Evolutionary conservation across 1,140 invertebrate species (phyloP).

Genomic region (Leptinotarsa undecemlineata): DNA sequence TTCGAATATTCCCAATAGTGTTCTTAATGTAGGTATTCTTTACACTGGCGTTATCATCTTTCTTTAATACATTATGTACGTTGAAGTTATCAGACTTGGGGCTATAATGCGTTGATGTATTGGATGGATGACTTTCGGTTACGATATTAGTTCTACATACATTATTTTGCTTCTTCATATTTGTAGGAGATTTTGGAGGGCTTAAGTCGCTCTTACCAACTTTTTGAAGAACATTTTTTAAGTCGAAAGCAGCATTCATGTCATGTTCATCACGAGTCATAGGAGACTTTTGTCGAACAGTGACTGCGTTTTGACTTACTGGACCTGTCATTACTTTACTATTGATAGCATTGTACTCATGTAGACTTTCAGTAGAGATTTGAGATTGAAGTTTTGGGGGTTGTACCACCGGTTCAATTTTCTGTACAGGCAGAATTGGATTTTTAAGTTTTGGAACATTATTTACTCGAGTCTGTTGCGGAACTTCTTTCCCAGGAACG

Average conservation of each 20-base stretch:
- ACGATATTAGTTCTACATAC: neutral
- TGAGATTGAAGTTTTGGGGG: constrained; percentile 38
- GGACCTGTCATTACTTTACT: constrained; percentile 69
- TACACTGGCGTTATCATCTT: neutral
- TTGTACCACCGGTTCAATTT: constrained; percentile 28
- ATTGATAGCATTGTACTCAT: constrained; percentile 59
- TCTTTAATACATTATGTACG: neutral
- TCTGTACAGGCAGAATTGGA: neutral
- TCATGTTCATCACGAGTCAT: constrained; percentile 55
- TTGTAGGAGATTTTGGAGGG: constrained; percentile 5
- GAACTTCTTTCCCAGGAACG: constrained; percentile 27
- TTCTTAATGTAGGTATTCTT: neutral
- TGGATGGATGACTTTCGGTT: constrained; percentile 4
- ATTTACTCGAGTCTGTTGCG: constrained; percentile 24
- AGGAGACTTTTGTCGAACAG: constrained; percentile 59
- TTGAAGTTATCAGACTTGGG: neutral
- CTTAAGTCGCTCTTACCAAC: constrained; percentile 30
- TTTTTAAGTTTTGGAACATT: constrained; percentile 14
- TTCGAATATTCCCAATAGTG: neutral
- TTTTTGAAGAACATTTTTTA: constrained; percentile 59
- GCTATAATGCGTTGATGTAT: neutral
- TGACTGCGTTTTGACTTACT: constrained; percentile 64
- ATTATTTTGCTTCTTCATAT: constrained; percentile 4
- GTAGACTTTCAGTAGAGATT: constrained; percentile 42
- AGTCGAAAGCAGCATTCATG: constrained; percentile 57